Evolutionary conservation across 1,140 invertebrate genomes (phyloP).

Genomic region (Notospermus geniculatus): DNA sequence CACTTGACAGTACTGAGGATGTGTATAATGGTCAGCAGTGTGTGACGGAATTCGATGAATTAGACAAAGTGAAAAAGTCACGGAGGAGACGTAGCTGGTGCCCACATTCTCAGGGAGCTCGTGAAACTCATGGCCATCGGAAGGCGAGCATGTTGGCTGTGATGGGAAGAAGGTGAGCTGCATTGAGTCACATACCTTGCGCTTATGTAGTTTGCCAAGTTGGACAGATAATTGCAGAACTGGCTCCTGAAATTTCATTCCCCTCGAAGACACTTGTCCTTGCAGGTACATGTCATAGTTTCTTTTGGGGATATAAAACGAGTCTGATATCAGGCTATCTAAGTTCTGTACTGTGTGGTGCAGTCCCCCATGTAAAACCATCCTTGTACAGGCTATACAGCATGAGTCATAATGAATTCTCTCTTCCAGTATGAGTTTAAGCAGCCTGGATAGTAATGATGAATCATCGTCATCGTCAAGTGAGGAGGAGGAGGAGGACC

Average conservation of each 20-base stretch:
- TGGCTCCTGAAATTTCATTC: no score
- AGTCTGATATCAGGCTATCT: no score
- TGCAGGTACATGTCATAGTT: no score
- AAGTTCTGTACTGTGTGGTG: no score
- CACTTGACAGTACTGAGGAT: slow-evolving; percentile 38
- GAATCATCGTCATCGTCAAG: slow-evolving; percentile 61
- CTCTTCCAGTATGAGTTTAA: slow-evolving; percentile 65
- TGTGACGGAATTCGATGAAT: slow-evolving; percentile 4
- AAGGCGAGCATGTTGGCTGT: slow-evolving; percentile 16
- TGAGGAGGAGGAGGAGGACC: slow-evolving; percentile 43
- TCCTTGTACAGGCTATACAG: slow-evolving; percentile 1
- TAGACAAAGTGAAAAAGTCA: slow-evolving; percentile 12
- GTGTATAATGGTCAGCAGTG: slow-evolving; percentile 5
- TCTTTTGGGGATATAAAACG: no score
- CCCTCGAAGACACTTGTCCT: no score
- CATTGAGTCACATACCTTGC: not conserved
- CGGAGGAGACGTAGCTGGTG: slow-evolving; percentile 37
- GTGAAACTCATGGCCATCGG: slow-evolving; percentile 14
- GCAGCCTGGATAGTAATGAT: slow-evolving; percentile 71
- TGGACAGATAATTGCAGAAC: no score
- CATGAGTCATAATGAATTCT: slow-evolving; percentile 6
- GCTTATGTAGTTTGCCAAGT: no score
- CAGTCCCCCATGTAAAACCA: no score
- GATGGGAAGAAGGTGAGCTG: slow-evolving; percentile 19
- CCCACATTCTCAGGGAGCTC: slow-evolving; percentile 21